Base-by-base conservation (phyloP, 2,797 vertebrate species). In the Paratrypauchen microcephalus region DNA sequence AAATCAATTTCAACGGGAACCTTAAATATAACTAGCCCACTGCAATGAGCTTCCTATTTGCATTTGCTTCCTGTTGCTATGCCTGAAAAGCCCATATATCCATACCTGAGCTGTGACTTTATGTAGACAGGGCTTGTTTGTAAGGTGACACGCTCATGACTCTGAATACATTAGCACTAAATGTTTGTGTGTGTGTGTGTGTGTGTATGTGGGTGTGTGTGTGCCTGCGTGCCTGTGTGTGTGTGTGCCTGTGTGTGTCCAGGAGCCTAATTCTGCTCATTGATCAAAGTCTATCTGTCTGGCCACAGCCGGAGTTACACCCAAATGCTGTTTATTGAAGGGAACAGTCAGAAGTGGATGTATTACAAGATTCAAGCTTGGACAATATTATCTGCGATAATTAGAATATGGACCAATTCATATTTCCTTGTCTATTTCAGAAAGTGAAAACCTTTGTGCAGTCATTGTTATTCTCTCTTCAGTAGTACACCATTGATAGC, bases 251-350 rank as follows among this genome's bases (percentile, higher is more conserved):
- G 72, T 63, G 58, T 70, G 62, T 58, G 67, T 50, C 39, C 48
- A 56, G 56, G 52, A 54, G 57, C 23, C 30, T 73, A 24, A 79
- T 70, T 80, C 70, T 71, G 63, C 41, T 69, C 64, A 85, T 69
- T 75, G 86, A 89, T 87, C 86, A 91, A 91, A 91, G 89, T 91
- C 86, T 88, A 52, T 63, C 67, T 76, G 80, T 47, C 39, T 75
- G 75, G 63, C 72, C 65, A 62, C 50, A 74, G 71, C 69, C 69
- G 83, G 80, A 69, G 86, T 87, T 86, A 89, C 78, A 88, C 70
- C 86, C 32, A 2, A 19, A n/a, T n/a, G 30, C 59, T 13, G 32
- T 2, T 61, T 39, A 23, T 61, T 61, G 11, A 61, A 41, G n/a
- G 12, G 39, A 41, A 39, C 5, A 41, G 8, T 21, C 19, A 61